phyloP scores from a whole-genome alignment of 1,140 invertebrate genomes.

The Listronotus oregonensis region DNA sequence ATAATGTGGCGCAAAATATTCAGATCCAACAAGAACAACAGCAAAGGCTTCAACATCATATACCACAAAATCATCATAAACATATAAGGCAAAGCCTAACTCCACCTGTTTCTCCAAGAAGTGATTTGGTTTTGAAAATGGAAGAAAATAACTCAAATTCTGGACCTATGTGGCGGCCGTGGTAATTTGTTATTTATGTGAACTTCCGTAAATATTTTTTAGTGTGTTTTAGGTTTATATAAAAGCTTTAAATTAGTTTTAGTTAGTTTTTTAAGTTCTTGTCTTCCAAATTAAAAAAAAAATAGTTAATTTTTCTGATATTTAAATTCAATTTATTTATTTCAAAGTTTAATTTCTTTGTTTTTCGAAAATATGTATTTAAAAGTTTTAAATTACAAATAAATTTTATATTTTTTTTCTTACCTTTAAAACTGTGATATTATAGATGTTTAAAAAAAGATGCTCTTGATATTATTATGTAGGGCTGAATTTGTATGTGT shows the following conservation, averaged over 20 bases:
- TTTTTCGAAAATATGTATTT: background rate
- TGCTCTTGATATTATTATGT: background rate
- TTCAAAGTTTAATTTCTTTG: no score
- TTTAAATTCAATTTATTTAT: no score
- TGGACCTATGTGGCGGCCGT: constrained; percentile 54
- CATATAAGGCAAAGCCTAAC: constrained; percentile 34
- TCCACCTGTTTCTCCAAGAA: constrained; percentile 45
- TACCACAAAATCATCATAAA: constrained; percentile 26
- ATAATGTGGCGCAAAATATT: constrained; percentile 45
- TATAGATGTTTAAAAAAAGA: no score
- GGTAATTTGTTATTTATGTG: constrained; percentile 38
- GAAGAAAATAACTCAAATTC: constrained; percentile 25
- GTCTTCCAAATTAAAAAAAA: constrained; percentile 32
- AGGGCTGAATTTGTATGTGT: background rate
- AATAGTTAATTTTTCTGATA: no score
- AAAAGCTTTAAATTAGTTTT: constrained; percentile 32
- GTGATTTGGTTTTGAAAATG: constrained; percentile 20
- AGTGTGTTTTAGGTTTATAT: no score
- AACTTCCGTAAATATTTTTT: background rate
- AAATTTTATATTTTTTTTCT: constrained; percentile 10
- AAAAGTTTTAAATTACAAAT: no score
- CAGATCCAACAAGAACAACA: constrained; percentile 28
- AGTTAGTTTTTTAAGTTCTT: constrained; percentile 20
- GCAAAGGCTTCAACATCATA: constrained; percentile 8
- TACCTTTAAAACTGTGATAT: constrained; percentile 12